Evolutionary conservation across 2,113 vertebrate species (phyloP).

Genomic region (Merops nubicus): DNA sequence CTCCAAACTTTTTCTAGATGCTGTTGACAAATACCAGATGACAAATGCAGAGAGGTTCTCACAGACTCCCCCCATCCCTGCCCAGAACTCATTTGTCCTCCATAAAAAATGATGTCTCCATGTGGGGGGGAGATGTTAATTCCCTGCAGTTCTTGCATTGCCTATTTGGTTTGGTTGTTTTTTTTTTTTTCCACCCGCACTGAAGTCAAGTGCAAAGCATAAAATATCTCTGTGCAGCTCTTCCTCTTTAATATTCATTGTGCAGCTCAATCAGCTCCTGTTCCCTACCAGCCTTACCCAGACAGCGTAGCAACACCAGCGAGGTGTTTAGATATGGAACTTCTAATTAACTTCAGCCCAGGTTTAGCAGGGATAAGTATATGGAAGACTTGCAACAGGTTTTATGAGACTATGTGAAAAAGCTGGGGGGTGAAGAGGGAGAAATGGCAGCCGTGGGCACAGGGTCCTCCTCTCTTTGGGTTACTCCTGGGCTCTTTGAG

Average conservation of each 20-base stretch:
- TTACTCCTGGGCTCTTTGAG: too few relatives aligned
- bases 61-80: background rate
- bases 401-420: too few relatives aligned
- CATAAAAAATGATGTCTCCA: background rate
- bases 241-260: background rate
- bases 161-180: too few relatives aligned
- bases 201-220: background rate
- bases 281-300: fast-evolving
- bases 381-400: too few relatives aligned
- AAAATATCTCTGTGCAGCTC: background rate
- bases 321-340: too few relatives aligned
- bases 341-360: too few relatives aligned
- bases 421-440: too few relatives aligned
- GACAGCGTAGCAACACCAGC: background rate
- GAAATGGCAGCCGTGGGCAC: too few relatives aligned
- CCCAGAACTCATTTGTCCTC: background rate
- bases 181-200: background rate
- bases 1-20: background rate
- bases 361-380: too few relatives aligned
- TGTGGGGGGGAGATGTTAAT: background rate
- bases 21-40: background rate
- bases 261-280: background rate
- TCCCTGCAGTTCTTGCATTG: background rate
- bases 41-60: background rate
- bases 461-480: too few relatives aligned